Evolutionary conservation across 2,113 vertebrate species (phyloP), one percentile per base, ranked within the genome.

Genomic region (Oncorhynchus nerka): DNA sequence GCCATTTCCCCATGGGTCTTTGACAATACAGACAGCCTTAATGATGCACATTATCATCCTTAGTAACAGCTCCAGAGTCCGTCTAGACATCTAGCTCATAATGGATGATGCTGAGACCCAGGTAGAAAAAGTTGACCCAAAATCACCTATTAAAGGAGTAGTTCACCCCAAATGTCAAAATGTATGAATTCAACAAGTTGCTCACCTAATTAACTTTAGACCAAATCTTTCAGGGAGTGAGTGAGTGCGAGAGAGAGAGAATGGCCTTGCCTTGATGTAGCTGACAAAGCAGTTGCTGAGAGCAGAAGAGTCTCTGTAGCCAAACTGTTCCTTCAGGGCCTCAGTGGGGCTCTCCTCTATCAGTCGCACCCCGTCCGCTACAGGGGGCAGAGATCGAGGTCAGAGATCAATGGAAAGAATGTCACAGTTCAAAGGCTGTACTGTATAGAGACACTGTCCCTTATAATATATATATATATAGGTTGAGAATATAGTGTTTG

Each of bases 211-310:
- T n/a, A 22, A 22, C 59, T 62, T 62, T 22, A 62, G 11, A 22
- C n/a, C 13, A 22, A 22, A n/a, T 22, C 5, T 62, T 62, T 7
- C 39, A 70, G n/a, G 19, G n/a, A n/a, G n/a, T 13, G 57, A 24
- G n/a, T 15, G 20, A 51, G 2, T 4, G 28, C 49, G 16, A 62
- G 49, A 71, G 57, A n/a, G 4, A 22, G 30, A 22, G 62, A 67
- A 15, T 5, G 15, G 68, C 81, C 93, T 93, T 94, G 87, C 97
- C 96, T 97, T 95, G 79, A 95, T 94, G 85, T 95, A 97, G 89
- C 86, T 95, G 85, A 95, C 83, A 74, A 97, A 97, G 78, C 93
- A 92, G 0, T 92, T 73, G 83, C 87, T 94, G 59, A 96, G 94
- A 32, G 51, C 51, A 55, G 86, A 73, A 32, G 94, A 90, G 1